These are phyloP conservation scores for Cephalopachus bancanus DNA, from an alignment of 2,797 vertebrate species.

Conservation along the genomic window DNA sequence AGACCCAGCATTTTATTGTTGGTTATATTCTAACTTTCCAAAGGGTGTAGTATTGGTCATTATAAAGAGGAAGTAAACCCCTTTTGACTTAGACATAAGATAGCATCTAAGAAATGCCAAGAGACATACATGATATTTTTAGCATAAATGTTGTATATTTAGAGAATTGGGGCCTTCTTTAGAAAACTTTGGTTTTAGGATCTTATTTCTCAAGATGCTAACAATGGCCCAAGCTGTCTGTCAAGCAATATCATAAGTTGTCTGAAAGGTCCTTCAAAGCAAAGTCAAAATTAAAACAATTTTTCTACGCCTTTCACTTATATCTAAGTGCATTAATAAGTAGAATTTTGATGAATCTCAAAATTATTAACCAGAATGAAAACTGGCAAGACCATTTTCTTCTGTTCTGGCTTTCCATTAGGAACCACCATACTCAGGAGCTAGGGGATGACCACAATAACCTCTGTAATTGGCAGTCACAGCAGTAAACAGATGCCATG, in stretches of 20 bases:
- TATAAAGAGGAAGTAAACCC: conserved; percentile 1
- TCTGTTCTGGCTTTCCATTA: background rate
- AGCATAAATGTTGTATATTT: background rate
- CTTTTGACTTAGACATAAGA: conserved; percentile 50
- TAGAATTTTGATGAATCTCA: conserved; percentile 8
- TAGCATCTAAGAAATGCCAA: background rate
- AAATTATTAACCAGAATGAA: conserved; percentile 50
- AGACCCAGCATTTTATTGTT: background rate
- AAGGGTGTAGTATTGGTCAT: background rate
- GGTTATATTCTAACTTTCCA: conserved; percentile 63
- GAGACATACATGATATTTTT: background rate
- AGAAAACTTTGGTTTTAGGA: conserved; percentile 37
- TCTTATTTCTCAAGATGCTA: conserved; percentile 1
- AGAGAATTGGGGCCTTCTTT: background rate
- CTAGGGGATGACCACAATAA: background rate
- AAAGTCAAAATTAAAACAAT: conserved; percentile 61
- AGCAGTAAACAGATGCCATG: background rate
- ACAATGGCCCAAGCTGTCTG: conserved; percentile 1
- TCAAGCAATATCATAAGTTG: background rate
- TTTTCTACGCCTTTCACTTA: conserved; percentile 19
- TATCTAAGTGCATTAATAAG: conserved; percentile 31
- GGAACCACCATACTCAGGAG: background rate
- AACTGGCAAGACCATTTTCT: background rate
- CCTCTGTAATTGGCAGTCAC: background rate
- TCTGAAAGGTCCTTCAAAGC: conserved; percentile 32